Base-by-base conservation (phyloP, 1,140 invertebrate genomes). In the Orius laevigatus region DNA sequence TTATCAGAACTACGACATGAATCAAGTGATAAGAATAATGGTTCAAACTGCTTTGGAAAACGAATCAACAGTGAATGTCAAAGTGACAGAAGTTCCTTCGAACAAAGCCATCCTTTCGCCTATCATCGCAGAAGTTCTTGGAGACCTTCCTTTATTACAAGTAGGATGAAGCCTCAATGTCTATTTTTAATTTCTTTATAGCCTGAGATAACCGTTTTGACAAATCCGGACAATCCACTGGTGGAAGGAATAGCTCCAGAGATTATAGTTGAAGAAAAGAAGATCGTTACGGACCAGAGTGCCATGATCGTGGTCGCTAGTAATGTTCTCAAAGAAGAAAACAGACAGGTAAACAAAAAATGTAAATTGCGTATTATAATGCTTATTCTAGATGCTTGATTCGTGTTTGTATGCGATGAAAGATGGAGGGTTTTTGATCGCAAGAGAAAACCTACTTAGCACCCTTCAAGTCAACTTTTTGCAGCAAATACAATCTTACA, bases 21-120 rank as follows among this genome's bases (percentile, higher is more conserved):
- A 65, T 44, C 68, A 56, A 15, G 48, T 56, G 25, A 35, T 79
- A 2, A 63, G 76, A 25, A 50, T 75, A 0, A 63, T 74, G 35
- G 64, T 77, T 3, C 82, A 95, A 57, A 60, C 90, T 1, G 73
- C 78, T 0, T 59, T 91, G 0, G 91, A 95, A 60, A 92, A 91
- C 62, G 61, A 73, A 20, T 60, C 70, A 18, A 66, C 63, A 0
- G 68, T 72, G 16, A 82, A 79, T 63, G 66, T 92, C 0, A 84
- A 81, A 55, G 70, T 77, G 2, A 65, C 87, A 3, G 87, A 92
- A 62, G 54, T 40, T 15, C 38, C 53, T 31, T 38, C 53, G 66
- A 71, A 54, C 68, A 72, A 12, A 65, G 70, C 40, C 55, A 62
- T 20, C 55, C 65, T 46, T 53, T 52, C 5, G 56, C 66, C 4